Base-by-base conservation (phyloP, 2,797 vertebrate genomes). In the Myotis vivesi region DNA sequence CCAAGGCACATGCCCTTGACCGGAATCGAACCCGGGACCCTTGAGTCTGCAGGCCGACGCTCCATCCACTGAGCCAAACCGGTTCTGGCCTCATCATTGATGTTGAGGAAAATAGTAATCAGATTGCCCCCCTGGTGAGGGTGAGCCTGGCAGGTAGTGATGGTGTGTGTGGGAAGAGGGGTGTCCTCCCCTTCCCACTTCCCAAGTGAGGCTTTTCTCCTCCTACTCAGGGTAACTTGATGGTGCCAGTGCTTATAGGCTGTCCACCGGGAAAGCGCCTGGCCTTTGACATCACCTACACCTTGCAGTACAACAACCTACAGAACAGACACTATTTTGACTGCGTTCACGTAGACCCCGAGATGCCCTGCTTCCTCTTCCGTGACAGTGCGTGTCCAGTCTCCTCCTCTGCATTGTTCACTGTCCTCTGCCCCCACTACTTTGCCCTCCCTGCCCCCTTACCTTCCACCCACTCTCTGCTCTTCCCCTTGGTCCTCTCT, bases 341-440 rank as follows among this genome's bases (percentile, higher is more conserved):
- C 95, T 98, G 98, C 23, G 19, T 92, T 20, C 0, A 28, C 0
- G 0, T 13, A 0, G 93, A 98, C 71, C 53, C 91, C 0, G 96
- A 97, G 87, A 97, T 97, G 97, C 98, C 98, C 8, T 98, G 98
- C 94, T 98, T 98, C 90, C 97, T 95, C 89, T 98, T 97, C 51
- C 95, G 96, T 1, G 97, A 98, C 25, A 25, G 98, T 98, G 96
- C 89, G 97, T 69, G 15, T 23, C 46, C n/a, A 10, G 13, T n/a
- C 15, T 92, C 85, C 55, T 85, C 64, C 25, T 36, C 59, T 30
- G 46, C 53, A 8, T 2, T 1, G 33, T 13, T 28, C 41, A 1
- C 20, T 23, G 33, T 6, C 19, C 79, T 33, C 77, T 13, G 19
- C 6, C 57, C 77, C 71, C 19, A 20, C 64, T 46, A 0, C 62